These are phyloP conservation scores for Catharus minimus DNA, from an alignment of 2,113 vertebrate species.

Conservation along the genomic window DNA sequence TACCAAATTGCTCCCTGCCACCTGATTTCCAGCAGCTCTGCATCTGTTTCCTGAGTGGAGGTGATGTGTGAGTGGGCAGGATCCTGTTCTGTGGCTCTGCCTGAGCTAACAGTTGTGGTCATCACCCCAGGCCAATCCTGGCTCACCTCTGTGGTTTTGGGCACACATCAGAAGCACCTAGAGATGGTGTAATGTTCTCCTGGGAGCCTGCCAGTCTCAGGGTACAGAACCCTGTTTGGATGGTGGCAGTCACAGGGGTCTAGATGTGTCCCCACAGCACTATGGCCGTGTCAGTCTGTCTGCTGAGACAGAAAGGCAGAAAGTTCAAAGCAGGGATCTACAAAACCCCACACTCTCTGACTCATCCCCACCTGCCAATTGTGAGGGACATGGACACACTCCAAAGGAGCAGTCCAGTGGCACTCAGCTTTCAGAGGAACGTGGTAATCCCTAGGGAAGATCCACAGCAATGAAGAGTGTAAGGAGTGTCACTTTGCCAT, in stretches of 20 bases:
- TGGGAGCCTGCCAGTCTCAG: neutral
- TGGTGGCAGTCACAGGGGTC: neutral
- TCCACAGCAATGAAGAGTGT: neutral
- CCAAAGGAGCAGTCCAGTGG: neutral
- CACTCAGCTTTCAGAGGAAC: neutral
- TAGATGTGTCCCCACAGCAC: neutral
- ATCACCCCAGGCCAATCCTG: neutral
- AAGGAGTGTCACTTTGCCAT: neutral
- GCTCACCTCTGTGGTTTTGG: neutral
- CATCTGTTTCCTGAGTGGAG: neutral
- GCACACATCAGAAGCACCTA: neutral
- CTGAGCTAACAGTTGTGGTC: neutral
- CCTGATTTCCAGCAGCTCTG: neutral
- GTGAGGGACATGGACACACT: neutral
- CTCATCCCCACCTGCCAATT: neutral
- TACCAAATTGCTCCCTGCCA: neutral
- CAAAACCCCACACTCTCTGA: neutral
- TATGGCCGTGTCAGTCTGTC: neutral
- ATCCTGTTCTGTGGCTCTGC: neutral
- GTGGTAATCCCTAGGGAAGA: neutral
- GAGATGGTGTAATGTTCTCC: rapidly evolving
- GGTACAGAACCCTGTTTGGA: neutral
- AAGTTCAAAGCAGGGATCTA: neutral
- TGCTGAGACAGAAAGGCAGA: neutral
- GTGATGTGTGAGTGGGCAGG: neutral